Percentiles rank a stretch among this genome's conserved stretches.
These are phyloP conservation scores for Dendrocincla fuliginosa DNA, from an alignment of 2,797 vertebrate species.

Conservation along the genomic window DNA sequence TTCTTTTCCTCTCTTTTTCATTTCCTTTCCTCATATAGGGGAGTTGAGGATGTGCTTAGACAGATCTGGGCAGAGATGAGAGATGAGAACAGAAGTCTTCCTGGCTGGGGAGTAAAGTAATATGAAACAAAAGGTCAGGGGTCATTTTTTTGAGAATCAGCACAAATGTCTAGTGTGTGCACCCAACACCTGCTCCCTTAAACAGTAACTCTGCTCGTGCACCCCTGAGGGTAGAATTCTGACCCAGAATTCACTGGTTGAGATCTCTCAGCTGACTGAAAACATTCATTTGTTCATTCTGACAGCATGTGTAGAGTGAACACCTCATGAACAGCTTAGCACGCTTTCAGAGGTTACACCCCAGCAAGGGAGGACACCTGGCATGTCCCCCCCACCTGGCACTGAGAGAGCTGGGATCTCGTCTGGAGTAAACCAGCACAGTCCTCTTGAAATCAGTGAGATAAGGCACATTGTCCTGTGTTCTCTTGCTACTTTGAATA, in stretches of 20 bases:
- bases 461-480: accelerated
- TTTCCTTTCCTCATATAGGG: background rate
- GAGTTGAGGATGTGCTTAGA: background rate
- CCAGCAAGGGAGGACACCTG: background rate
- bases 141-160: background rate
- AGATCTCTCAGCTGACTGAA: background rate
- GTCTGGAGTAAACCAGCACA: background rate
- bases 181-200: background rate
- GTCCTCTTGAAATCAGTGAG: background rate
- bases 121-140: background rate
- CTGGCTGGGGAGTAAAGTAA: background rate
- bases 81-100: background rate
- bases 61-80: background rate
- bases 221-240: background rate
- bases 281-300: background rate
- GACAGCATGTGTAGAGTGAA: background rate
- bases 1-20: background rate
- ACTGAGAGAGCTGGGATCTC: background rate
- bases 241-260: background rate
- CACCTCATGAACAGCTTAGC: background rate
- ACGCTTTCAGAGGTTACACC: background rate
- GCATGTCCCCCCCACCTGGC: background rate
- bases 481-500: background rate
- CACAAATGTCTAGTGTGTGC: background rate
- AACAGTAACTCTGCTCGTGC: background rate